phyloP scores from a whole-genome alignment of 2,113 vertebrate species.

The Nannospalax galili region DNA sequence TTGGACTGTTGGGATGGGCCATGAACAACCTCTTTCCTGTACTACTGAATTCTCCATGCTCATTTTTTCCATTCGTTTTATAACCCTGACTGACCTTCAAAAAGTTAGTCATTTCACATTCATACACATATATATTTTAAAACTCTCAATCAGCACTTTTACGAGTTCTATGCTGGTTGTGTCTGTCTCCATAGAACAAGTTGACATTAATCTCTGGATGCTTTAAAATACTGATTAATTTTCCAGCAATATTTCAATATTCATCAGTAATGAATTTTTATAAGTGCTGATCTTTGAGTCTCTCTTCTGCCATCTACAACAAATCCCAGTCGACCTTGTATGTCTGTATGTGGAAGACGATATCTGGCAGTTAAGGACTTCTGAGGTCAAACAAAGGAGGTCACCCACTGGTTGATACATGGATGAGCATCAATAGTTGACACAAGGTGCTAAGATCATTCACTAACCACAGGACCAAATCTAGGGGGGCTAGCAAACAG shows the following conservation, averaged over 20 bases:
- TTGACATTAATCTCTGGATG: slow-evolving; percentile 66
- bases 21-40: background rate
- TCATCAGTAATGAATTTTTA: slow-evolving; percentile 84
- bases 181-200: slow-evolving; percentile 38
- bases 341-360: slow-evolving; percentile 42
- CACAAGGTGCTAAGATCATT: background rate
- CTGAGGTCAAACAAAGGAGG: slow-evolving; percentile 62
- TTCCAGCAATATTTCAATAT: slow-evolving; percentile 79
- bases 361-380: slow-evolving; percentile 71
- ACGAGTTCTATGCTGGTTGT: slow-evolving; percentile 35
- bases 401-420: slow-evolving; percentile 24
- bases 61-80: slow-evolving; percentile 14
- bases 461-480: background rate
- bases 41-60: background rate
- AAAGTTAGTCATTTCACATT: slow-evolving; percentile 61
- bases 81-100: slow-evolving; percentile 60
- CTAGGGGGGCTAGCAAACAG: background rate
- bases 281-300: slow-evolving; percentile 77
- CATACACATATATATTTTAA: slow-evolving; percentile 48
- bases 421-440: slow-evolving; percentile 31
- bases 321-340: slow-evolving; percentile 42
- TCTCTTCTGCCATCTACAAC: slow-evolving; percentile 53
- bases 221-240: slow-evolving; percentile 77
- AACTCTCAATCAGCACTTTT: slow-evolving; percentile 68
- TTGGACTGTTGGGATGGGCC: background rate